Evolutionary conservation across 2,888 invertebrate species (phyloP).

Genomic region (Agonopterix alstromeriana): DNA sequence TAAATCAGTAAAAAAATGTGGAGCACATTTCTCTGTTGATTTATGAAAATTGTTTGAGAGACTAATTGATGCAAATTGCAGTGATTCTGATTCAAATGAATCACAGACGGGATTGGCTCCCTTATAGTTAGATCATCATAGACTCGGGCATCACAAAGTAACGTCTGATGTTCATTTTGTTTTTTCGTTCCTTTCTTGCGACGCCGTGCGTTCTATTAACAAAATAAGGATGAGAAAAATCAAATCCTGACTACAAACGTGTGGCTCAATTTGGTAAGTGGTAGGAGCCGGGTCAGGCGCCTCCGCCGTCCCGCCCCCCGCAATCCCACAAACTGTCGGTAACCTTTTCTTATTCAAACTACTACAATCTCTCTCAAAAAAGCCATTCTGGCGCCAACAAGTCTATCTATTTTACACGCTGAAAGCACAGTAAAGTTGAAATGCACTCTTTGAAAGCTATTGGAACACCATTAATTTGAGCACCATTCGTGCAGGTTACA

Average conservation of each 20-base stretch:
- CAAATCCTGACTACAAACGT: slow-evolving; percentile 99
- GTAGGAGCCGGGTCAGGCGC: slow-evolving; percentile 69
- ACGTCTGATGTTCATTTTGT: slow-evolving; percentile 53
- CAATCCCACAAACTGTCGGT: slow-evolving; percentile 2
- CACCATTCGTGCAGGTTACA: slow-evolving; percentile 6
- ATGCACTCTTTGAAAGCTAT: slow-evolving; percentile 12
- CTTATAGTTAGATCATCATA: not conserved
- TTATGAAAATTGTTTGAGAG: too few relatives aligned
- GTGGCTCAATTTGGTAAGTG: slow-evolving; percentile 98
- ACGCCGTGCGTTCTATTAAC: slow-evolving; percentile 79
- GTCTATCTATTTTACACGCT: slow-evolving; percentile 18
- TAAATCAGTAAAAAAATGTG: too few relatives aligned
- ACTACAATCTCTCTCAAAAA: too few relatives aligned
- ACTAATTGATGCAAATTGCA: too few relatives aligned
- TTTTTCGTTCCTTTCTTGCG: slow-evolving; percentile 74
- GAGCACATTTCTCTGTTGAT: too few relatives aligned
- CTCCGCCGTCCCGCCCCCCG: slow-evolving; percentile 35
- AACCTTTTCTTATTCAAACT: not conserved
- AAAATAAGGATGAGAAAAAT: slow-evolving; percentile 97
- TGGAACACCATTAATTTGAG: not conserved
- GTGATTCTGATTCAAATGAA: too few relatives aligned
- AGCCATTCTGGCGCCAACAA: not conserved
- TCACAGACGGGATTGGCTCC: too few relatives aligned
- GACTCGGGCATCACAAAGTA: not conserved
- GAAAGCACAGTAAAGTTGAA: slow-evolving; percentile 23